Percentiles rank a stretch among this genome's conserved stretches.
phyloP scores from a whole-genome alignment of 2,888 invertebrate species.

The Lepidocyrtoides sp. region DNA sequence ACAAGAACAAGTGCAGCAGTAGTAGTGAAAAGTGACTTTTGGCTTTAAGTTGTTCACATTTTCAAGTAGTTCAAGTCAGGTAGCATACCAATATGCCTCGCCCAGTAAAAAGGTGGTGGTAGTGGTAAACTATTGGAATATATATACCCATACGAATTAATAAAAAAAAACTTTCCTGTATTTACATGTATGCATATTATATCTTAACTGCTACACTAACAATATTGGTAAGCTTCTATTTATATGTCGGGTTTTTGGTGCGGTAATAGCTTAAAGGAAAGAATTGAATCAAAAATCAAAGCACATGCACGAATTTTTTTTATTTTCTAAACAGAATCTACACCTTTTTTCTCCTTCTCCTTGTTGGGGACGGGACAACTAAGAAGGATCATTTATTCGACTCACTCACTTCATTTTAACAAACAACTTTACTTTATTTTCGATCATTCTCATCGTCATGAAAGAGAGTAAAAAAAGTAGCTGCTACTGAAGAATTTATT shows the following conservation, averaged over 20 bases:
- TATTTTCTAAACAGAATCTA: neutral
- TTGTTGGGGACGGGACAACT: neutral
- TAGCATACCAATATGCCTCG: slow-evolving; percentile 70
- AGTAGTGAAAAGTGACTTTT: neutral
- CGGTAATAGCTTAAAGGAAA: neutral
- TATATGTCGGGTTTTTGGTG: neutral
- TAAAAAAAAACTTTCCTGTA: too few relatives aligned
- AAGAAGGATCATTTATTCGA: slow-evolving; percentile 64
- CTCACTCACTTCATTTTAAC: slow-evolving; percentile 66
- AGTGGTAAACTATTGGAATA: slow-evolving; percentile 25
- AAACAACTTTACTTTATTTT: slow-evolving; percentile 61
- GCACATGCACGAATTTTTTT: slow-evolving; percentile 24
- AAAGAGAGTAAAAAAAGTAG: slow-evolving; percentile 9
- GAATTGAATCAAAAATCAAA: slow-evolving; percentile 53
- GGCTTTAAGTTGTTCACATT: slow-evolving; percentile 2
- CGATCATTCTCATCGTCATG: slow-evolving; percentile 3
- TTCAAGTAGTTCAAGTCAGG: slow-evolving; percentile 75
- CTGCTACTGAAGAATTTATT: slow-evolving; percentile 61
- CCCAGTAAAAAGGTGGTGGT: neutral
- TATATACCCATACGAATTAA: neutral
- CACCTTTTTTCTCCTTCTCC: slow-evolving; percentile 49
- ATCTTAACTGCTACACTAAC: neutral
- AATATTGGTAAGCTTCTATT: neutral
- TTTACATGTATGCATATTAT: neutral
- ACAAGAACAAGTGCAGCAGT: neutral